Evolutionary conservation across 2,797 vertebrate genomes (phyloP), one percentile per base, ranked within the genome.

Genomic region (Pangasius macronema): DNA sequence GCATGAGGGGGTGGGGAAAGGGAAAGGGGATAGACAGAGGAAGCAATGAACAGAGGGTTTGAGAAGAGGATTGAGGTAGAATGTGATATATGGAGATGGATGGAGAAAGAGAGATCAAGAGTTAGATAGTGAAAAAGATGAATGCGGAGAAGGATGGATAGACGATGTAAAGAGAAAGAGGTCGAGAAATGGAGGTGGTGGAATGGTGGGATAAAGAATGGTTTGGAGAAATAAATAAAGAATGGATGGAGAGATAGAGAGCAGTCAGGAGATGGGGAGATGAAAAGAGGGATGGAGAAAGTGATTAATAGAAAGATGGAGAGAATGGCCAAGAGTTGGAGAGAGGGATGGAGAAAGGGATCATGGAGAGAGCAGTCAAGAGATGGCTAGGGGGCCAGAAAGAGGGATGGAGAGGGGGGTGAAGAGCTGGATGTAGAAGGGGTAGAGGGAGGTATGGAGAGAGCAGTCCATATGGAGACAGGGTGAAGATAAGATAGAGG

Each of bases 21-120:
- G 9, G 77, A 80, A 80, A 51, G 46, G 30, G 80, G 87, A 87
- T 84, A 73, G 90, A 73, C n/a, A n/a, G 76, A 85, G 86, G 30
- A 30, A 30, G 51, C 7, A 55, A 20, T 33, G 16, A 55, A 79
- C n/a, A 55, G 75, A 77, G n/a, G 51, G 16, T n/a, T 76, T n/a
- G 14, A 30, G 53, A 3, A 39, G 70, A 73, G 5, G 39, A 73
- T 73, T 73, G 70, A 73, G 53, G 30, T 39, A 1, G 20, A 59
- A 36, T 16, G 53, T 14, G 53, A 39, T 80, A 63, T 33, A 57
- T 82, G 68, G 67, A 88, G 87, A 89, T 80, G 86, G 75, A 4
- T 3, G 51, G 88, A 83, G 87, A 87, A 36, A 85, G 59, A 55
- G 53, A 18, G 53, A 55, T 55, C 18, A 55, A 55, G 53, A 55